These are phyloP conservation scores for Paratilapia polleni DNA, from an alignment of 2,113 vertebrate genomes.

Conservation along the genomic window DNA sequence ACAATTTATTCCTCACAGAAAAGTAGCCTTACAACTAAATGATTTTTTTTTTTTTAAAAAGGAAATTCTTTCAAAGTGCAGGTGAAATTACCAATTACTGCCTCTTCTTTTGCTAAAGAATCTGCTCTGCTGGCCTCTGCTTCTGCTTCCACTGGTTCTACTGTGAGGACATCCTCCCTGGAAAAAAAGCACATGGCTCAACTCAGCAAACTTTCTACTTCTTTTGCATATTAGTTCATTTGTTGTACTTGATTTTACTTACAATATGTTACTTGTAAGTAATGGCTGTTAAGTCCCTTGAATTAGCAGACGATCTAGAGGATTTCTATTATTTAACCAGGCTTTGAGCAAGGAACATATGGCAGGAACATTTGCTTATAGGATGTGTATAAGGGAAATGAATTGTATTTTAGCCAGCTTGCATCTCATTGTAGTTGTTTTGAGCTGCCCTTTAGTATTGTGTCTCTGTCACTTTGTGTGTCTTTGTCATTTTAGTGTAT, in stretches of 20 bases:
- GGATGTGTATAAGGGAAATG: too few relatives aligned
- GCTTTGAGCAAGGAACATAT: background rate
- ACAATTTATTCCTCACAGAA: background rate
- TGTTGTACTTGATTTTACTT: background rate
- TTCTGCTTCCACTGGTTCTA: constrained; percentile 38
- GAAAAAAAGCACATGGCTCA: background rate
- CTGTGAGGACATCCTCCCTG: constrained; percentile 62
- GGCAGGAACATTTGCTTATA: too few relatives aligned
- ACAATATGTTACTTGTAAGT: background rate
- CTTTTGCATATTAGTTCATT: background rate
- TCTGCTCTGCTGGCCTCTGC: constrained; percentile 25
- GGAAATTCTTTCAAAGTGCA: background rate
- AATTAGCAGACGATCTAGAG: background rate
- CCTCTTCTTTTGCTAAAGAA: constrained; percentile 59
- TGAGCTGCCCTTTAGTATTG: background rate
- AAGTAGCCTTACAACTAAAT: background rate
- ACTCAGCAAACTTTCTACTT: background rate
- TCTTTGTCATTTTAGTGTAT: background rate
- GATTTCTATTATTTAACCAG: background rate
- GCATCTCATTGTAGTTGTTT: background rate
- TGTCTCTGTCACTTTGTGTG: background rate
- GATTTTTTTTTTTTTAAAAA: too few relatives aligned
- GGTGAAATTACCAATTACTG: constrained; percentile 66
- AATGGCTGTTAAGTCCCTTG: background rate
- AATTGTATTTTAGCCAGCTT: too few relatives aligned